These are phyloP conservation scores for Glyptemys insculpta DNA, from an alignment of 2,797 vertebrate genomes.

Conservation along the genomic window DNA sequence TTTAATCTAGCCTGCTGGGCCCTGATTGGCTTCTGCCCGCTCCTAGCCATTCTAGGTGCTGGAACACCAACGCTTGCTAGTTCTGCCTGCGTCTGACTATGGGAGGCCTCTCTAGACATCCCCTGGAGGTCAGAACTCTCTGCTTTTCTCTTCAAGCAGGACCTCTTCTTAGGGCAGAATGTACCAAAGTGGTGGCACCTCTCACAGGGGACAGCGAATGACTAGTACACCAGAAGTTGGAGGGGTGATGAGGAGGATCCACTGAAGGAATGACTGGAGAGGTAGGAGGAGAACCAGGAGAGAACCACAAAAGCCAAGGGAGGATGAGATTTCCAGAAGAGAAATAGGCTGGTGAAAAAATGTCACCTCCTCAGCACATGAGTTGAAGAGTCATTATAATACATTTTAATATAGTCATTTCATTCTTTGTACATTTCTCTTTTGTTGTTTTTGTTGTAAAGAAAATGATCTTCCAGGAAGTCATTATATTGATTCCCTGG, in stretches of 20 bases:
- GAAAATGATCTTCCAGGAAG: slow-evolving; percentile 53
- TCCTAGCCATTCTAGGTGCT: not conserved
- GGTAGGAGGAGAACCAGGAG: not conserved
- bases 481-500: slow-evolving; percentile 50
- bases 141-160: not conserved
- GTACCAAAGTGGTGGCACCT: not conserved
- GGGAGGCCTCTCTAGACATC: not conserved
- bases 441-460: slow-evolving; percentile 22
- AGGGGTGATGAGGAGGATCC: not conserved
- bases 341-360: not conserved
- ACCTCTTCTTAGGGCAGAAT: not conserved
- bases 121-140: not conserved
- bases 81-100: not conserved
- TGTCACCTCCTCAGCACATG: not conserved
- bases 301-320: not conserved
- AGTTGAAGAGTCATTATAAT: not conserved
- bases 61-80: not conserved
- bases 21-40: not conserved
- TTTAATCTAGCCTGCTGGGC: not conserved
- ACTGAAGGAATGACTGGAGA: not conserved
- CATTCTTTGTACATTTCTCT: slow-evolving; percentile 15
- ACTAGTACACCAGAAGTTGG: not conserved
- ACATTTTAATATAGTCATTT: not conserved
- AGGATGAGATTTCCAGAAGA: not conserved
- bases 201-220: not conserved